These are phyloP conservation scores for Halictus quadricinctus DNA, from an alignment of 2,888 invertebrate genomes.

Conservation along the genomic window DNA sequence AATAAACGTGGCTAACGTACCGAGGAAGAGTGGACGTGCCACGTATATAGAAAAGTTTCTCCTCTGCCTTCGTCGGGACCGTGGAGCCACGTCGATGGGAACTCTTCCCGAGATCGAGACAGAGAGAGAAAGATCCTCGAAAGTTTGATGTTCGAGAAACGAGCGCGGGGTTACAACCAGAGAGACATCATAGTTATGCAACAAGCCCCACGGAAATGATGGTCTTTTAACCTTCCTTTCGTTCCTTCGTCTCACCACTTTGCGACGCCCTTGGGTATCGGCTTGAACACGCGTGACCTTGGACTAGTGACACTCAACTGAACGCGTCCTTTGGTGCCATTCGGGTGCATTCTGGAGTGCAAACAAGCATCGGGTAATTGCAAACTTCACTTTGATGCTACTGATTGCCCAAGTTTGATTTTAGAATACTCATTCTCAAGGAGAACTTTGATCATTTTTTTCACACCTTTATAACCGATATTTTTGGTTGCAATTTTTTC, in stretches of 20 bases:
- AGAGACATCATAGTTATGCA: background rate
- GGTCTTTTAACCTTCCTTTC: slow-evolving; percentile 2
- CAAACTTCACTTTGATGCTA: background rate
- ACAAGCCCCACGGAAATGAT: background rate
- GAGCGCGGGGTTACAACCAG: background rate
- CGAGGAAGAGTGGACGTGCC: slow-evolving; percentile 52
- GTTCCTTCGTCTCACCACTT: background rate
- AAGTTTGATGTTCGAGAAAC: slow-evolving; percentile 13
- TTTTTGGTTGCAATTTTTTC: no score
- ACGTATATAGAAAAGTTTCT: slow-evolving; percentile 47
- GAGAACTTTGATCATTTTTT: no score
- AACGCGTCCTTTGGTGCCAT: background rate
- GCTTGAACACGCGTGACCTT: background rate
- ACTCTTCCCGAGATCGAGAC: background rate
- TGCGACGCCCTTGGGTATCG: background rate
- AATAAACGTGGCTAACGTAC: slow-evolving; percentile 65
- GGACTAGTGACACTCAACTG: background rate
- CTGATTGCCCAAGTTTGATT: background rate
- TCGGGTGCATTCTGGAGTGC: background rate
- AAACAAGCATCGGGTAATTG: background rate
- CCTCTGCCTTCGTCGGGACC: slow-evolving; percentile 20
- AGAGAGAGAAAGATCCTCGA: background rate
- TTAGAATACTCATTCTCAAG: no score
- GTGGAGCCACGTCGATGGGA: slow-evolving; percentile 40
- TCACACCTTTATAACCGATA: no score